phyloP scores from a whole-genome alignment of 2,888 invertebrate genomes.

The Tachystola acroxantha region DNA sequence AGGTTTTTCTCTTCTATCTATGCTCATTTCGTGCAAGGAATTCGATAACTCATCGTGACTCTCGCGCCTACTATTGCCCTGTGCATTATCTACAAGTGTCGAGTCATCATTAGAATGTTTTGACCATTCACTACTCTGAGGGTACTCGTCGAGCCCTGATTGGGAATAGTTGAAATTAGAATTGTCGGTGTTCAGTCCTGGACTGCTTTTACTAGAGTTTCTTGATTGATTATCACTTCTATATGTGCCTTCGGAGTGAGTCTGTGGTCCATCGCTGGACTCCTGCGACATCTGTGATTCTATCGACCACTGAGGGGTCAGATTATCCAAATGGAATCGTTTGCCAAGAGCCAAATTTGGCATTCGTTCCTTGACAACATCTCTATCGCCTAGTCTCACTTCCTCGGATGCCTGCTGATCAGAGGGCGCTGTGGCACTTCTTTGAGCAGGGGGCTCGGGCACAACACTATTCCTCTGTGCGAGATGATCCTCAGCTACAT shows the following conservation, averaged over 20 bases:
- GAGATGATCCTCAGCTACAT: conserved; percentile 22
- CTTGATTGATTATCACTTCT: conserved; percentile 78
- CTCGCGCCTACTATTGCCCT: conserved; percentile 33
- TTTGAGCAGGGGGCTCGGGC: conserved; percentile 24
- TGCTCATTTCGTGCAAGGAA: conserved; percentile 55
- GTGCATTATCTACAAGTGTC: conserved; percentile 29
- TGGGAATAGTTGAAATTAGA: conserved; percentile 61
- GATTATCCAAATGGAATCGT: conserved; percentile 57
- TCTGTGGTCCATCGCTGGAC: conserved; percentile 79
- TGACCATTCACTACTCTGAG: conserved; percentile 43
- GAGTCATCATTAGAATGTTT: conserved; percentile 40
- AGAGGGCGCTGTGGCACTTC: conserved; percentile 24
- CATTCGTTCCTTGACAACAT: conserved; percentile 54
- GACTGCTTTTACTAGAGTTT: conserved; percentile 68
- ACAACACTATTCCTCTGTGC: conserved; percentile 27
- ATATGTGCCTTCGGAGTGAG: conserved; percentile 80
- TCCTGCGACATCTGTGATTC: conserved; percentile 83
- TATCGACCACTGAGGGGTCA: conserved; percentile 81
- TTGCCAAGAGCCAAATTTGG: conserved; percentile 67
- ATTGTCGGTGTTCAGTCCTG: conserved; percentile 56
- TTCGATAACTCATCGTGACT: conserved; percentile 50
- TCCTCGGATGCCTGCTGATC: conserved; percentile 34
- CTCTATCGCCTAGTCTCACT: conserved; percentile 57
- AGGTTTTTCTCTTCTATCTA: conserved; percentile 45
- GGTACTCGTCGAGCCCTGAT: conserved; percentile 37